Percentiles rank a stretch among this genome's conserved stretches.
These are phyloP conservation scores for Psix sp. DNA, from an alignment of 1,140 invertebrate species.

Conservation along the genomic window DNA sequence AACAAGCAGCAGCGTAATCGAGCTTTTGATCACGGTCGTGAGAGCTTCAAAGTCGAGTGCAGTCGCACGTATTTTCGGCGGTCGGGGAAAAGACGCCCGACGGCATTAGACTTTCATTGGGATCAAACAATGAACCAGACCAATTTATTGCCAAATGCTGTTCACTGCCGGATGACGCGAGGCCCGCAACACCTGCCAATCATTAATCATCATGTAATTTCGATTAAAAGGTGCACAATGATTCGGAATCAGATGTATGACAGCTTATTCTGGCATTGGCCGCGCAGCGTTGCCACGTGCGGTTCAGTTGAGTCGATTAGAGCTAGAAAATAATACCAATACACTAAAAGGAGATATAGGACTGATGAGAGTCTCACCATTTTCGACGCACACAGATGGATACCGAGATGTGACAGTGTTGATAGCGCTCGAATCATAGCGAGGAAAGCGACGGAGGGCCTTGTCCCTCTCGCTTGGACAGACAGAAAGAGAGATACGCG, in stretches of 20 bases:
- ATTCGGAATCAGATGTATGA: slow-evolving; percentile 68
- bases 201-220: slow-evolving; percentile 60
- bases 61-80: slow-evolving; percentile 19
- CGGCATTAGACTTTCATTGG: slow-evolving; percentile 61
- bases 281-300: slow-evolving; percentile 70
- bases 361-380: slow-evolving; percentile 77
- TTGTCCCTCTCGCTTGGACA: slow-evolving; percentile 14
- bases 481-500: slow-evolving; percentile 12
- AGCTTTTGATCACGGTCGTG: slow-evolving; percentile 46
- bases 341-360: slow-evolving; percentile 75
- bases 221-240: slow-evolving; percentile 61
- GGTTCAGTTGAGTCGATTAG: slow-evolving; percentile 72
- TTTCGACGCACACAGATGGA: slow-evolving; percentile 76
- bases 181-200: slow-evolving; percentile 75
- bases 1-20: slow-evolving; percentile 20
- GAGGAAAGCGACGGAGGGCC: slow-evolving; percentile 33
- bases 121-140: slow-evolving; percentile 70
- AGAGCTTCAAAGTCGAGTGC: slow-evolving; percentile 38
- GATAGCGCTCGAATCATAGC: slow-evolving; percentile 68
- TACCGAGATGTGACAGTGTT: slow-evolving; percentile 76
- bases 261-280: slow-evolving; percentile 72
- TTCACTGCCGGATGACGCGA: slow-evolving; percentile 71
- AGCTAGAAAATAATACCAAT: slow-evolving; percentile 76
- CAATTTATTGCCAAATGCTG: slow-evolving; percentile 71
- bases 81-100: slow-evolving; percentile 10